These are phyloP conservation scores for Chloropsis hardwickii DNA, from an alignment of 2,113 vertebrate species.

Conservation along the genomic window DNA sequence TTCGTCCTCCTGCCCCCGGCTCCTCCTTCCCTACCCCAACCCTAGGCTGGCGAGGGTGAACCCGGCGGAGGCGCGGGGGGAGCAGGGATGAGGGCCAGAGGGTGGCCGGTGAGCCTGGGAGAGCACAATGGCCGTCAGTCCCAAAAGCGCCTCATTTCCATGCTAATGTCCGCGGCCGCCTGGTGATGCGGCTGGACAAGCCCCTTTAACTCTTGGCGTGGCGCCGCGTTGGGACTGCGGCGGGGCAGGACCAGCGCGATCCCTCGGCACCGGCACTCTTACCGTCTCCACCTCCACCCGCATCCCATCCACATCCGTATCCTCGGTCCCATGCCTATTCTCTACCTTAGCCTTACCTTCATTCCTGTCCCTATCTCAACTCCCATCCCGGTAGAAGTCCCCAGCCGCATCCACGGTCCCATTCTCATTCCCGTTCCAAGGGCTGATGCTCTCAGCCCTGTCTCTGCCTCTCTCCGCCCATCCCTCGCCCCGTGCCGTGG, in stretches of 20 bases:
- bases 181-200: conserved; percentile 9
- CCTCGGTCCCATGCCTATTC: not conserved
- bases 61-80: not conserved
- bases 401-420: not conserved
- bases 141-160: conserved; percentile 61
- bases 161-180: conserved; percentile 36
- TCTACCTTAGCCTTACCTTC: not conserved
- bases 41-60: not conserved
- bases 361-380: not conserved
- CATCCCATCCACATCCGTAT: not conserved
- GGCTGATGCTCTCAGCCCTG: not conserved
- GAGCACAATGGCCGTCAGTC: conserved; percentile 36
- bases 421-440: not conserved
- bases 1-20: not conserved
- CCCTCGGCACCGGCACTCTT: not conserved
- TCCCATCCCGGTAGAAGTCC: too few relatives aligned
- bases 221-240: not conserved
- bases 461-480: not conserved
- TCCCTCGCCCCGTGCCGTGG: not conserved
- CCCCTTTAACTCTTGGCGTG: conserved; percentile 47
- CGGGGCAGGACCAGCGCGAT: not conserved
- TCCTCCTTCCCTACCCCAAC: not conserved
- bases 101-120: not conserved
- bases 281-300: not conserved
- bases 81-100: not conserved